Evolutionary conservation across 2,888 invertebrate species (phyloP), one percentile per base, ranked within the genome.

Genomic region (Eugnorisma glareosa): DNA sequence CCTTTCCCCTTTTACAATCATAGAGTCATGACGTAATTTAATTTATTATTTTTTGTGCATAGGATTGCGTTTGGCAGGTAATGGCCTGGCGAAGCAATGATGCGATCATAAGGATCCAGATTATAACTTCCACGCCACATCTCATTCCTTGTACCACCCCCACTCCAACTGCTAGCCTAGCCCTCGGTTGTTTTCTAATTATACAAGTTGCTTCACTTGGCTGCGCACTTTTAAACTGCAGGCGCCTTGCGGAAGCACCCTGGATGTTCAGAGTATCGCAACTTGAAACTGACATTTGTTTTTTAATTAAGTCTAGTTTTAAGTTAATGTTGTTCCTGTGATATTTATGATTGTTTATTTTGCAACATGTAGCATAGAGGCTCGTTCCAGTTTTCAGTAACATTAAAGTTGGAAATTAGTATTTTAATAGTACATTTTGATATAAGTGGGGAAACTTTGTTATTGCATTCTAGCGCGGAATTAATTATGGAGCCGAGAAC

Each of bases 141-240:
- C 63, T 45, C 4, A 28, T 72, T 0, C 0, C 43, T 70, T 83
- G 4, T 3, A 37, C 51, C 77, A 31, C 3, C 2, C 11, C 3
- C 43, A 35, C 45, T 37, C 3, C 37, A 43, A 31, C 68, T 10
- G 31, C 61, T 66, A 68, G n/a, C 31, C 45, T 31, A 63, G 24
- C 51, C 69, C 45, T 71, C 57, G 51, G 66, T 80, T 77, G 80
- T 77, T 70, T 81, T 81, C 77, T 86, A 79, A 81, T 81, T 83
- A 81, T 81, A 83, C 75, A 81, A 81, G 66, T 81, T 77, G 13
- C 67, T 68, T 15, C 68, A 67, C 75, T 83, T 69, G 45, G 71
- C 18, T 80, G 75, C 81, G 59, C 71, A 73, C 61, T 81, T 87
- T 87, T 76, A 83, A 80, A 75, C 37, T 80, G 24, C 64, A 73